Evolutionary conservation across 2,113 vertebrate species (phyloP).

Genomic region (Peromyscus maniculatus): DNA sequence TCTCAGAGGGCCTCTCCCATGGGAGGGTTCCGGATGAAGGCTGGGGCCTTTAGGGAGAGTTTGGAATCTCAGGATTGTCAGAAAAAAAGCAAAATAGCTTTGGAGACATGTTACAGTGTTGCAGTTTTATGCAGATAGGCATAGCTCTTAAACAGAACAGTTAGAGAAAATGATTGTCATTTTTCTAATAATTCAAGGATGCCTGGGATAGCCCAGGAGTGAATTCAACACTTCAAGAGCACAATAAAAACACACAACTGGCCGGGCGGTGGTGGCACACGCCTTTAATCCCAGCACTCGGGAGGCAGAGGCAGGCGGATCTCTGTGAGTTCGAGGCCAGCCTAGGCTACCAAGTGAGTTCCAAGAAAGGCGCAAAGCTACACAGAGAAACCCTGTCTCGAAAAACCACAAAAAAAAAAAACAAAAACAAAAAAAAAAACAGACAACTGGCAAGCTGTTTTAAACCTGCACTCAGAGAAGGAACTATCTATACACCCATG

Average conservation of each 20-base stretch:
- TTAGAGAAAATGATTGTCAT: slow-evolving; percentile 41
- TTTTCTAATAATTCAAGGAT: slow-evolving; percentile 74
- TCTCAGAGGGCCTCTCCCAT: slow-evolving; percentile 36
- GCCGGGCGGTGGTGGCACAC: neutral
- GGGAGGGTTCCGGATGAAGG: slow-evolving; percentile 16
- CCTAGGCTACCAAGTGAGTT: too few species aligned
- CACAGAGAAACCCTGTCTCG: too few species aligned
- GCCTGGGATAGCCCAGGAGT: slow-evolving; percentile 35
- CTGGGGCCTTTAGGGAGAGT: neutral
- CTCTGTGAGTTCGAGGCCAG: too few species aligned
- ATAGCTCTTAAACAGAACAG: slow-evolving; percentile 44
- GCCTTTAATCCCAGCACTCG: too few species aligned
- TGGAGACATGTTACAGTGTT: slow-evolving; percentile 6
- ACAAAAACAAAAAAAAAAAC: neutral
- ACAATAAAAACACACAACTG: slow-evolving; percentile 46
- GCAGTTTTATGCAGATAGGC: slow-evolving; percentile 38
- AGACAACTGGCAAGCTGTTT: slow-evolving; percentile 42
- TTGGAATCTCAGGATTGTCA: neutral
- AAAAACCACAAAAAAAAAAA: too few species aligned
- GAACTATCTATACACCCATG: neutral
- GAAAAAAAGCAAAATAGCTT: slow-evolving; percentile 55
- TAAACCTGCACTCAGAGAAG: slow-evolving; percentile 53
- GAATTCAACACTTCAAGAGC: slow-evolving; percentile 59
- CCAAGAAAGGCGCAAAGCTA: too few species aligned
- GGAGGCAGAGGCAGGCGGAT: too few species aligned